A percentile compares a stretch with the other conserved stretches of the same genome.
Conservation (phyloP, 2,888 invertebrate genomes). For the Spodoptera exigua region DNA sequence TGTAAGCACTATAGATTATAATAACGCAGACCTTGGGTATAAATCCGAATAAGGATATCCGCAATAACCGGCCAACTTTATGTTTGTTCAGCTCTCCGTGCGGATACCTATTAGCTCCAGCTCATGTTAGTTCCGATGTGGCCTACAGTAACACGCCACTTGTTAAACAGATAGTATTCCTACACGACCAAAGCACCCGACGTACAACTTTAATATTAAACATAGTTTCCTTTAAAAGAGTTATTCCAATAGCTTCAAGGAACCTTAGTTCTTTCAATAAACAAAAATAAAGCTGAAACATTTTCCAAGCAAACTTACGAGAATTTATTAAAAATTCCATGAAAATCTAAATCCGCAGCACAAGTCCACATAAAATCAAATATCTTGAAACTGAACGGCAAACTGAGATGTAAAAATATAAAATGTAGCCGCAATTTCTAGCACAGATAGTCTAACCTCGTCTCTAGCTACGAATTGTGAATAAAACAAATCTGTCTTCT, state of each 20-base stretch:
- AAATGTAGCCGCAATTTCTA: slow-evolving; percentile 47
- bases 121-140: slow-evolving; percentile 43
- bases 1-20: slow-evolving; percentile 10
- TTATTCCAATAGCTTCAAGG: no score
- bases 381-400: slow-evolving; percentile 47
- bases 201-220: no score
- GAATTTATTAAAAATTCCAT: slow-evolving; percentile 32
- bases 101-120: slow-evolving; percentile 48
- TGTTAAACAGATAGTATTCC: slow-evolving; percentile 17
- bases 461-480: slow-evolving; percentile 65
- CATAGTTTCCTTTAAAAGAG: no score
- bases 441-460: slow-evolving; percentile 49
- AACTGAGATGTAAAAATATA: slow-evolving; percentile 42
- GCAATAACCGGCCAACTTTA: slow-evolving; percentile 41
- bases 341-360: slow-evolving; percentile 17
- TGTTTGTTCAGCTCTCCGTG: slow-evolving; percentile 37
- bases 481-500: slow-evolving; percentile 86
- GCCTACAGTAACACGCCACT: slow-evolving; percentile 22
- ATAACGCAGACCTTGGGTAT: slow-evolving; percentile 13
- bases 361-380: slow-evolving; percentile 37
- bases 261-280: no score
- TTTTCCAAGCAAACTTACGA: background rate
- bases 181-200: background rate
- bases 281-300: slow-evolving; percentile 4
- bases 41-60: slow-evolving; percentile 39